Base-by-base conservation (phyloP, 1,140 invertebrate species). In the Daktulosphaira vitifoliae region DNA sequence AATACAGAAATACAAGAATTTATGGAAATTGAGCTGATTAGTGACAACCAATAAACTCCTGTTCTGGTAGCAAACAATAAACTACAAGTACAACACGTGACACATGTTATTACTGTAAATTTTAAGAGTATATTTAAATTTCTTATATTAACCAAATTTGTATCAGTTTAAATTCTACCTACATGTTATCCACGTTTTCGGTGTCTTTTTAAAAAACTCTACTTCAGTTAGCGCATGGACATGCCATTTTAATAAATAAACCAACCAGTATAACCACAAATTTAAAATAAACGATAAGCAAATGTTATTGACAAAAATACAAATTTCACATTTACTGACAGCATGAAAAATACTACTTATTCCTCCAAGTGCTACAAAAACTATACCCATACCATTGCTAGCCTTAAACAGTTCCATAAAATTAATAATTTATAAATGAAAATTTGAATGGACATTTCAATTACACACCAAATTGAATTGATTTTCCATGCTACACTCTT, bases 401-500 rank as follows among this genome's bases (percentile, higher is more conserved):
- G 53, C 53, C 53, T 56, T 15, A 25, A 56, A 42, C 2, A 23
- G 20, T 49, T 23, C 2, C 13, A 23, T 11, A 1, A 25, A 49
- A 20, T 23, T 1, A 49, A 23, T 49, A 15, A 20, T n/a, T 7
- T n/a, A 2, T 49, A 15, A 22, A 6, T 22, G 11, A 49, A 49
- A 42, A 42, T 42, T 18, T 1, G 11, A 46, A 52, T 52, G 15
- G n/a, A n/a, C n/a, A n/a, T n/a, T n/a, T n/a, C n/a, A n/a, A n/a
- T n/a, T n/a, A n/a, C 8, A 20, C 42, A 56, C 53, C 53, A 56
- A 56, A 39, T 56, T 56, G 15, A 56, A 56, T 56, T 56, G 53
- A 56, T 42, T 56, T 42, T 56, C 53, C 53, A 56, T 56, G 18
- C 42, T 56, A 16, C 53, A 56, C 25, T 56, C 53, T 56, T 56